Conservation (phyloP, 2,113 vertebrate genomes). For the Paramormyrops kingsleyae region DNA sequence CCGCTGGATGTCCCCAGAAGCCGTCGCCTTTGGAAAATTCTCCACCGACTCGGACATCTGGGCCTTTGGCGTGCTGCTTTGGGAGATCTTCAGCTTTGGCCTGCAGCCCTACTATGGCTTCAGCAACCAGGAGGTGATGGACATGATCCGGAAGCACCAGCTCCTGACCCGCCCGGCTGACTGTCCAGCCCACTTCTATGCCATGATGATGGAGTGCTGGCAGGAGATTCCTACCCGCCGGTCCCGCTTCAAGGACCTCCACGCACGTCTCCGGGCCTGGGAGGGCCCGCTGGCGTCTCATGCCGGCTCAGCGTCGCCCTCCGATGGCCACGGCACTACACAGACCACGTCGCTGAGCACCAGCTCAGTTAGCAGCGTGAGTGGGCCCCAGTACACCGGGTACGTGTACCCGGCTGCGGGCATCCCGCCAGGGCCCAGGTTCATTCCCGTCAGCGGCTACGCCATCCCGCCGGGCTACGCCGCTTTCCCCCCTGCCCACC, state of each 20-base stretch:
- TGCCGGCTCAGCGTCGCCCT: conserved; percentile 89
- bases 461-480: conserved; percentile 88
- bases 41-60: conserved; percentile 92
- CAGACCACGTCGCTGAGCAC: conserved; percentile 97
- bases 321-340: conserved; percentile 84
- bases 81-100: conserved; percentile 98
- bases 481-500: conserved; percentile 85
- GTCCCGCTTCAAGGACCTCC: conserved; percentile 88
- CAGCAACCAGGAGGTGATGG: conserved; percentile 95
- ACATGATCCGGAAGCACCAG: conserved; percentile 91
- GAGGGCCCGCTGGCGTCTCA: conserved; percentile 84
- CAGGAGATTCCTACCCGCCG: conserved; percentile 82
- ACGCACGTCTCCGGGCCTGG: conserved; percentile 82
- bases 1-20: conserved; percentile 95
- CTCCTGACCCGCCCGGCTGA: conserved; percentile 90
- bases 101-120: conserved; percentile 94
- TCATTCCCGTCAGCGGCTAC: conserved; percentile 91
- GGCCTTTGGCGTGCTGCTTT: conserved; percentile 92
- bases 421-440: conserved; percentile 76
- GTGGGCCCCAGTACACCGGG: conserved; percentile 85
- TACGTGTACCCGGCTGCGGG: conserved; percentile 82
- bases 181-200: conserved; percentile 87
- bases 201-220: conserved; percentile 96
- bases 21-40: conserved; percentile 90
- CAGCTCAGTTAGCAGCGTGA: conserved; percentile 92